Conservation (phyloP, 2,797 vertebrate species). For the Karalla daura region DNA sequence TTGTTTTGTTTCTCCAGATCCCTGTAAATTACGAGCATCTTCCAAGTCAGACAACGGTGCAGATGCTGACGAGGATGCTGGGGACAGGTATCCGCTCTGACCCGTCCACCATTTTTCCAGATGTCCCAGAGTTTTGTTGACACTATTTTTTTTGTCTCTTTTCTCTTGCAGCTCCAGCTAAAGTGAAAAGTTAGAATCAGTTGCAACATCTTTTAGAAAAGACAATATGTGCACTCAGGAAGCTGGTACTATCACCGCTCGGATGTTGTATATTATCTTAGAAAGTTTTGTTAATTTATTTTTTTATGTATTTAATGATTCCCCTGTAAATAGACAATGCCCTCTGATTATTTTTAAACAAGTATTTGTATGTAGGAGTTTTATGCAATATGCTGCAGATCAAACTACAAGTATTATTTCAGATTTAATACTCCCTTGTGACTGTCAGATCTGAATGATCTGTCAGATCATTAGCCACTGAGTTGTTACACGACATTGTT, state of each 20-base stretch:
- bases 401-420: conserved; percentile 5
- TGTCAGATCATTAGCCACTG: not conserved
- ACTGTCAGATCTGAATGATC: too few species aligned
- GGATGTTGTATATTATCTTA: conserved; percentile 34
- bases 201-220: not conserved
- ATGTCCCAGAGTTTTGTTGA: not conserved
- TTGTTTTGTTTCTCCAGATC: conserved; percentile 60
- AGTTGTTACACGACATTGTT: not conserved
- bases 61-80: conserved; percentile 64
- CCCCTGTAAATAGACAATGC: conserved; percentile 57
- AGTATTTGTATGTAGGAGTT: conserved; percentile 21
- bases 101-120: not conserved
- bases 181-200: conserved; percentile 35
- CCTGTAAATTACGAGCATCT: conserved; percentile 64
- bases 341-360: conserved; percentile 23
- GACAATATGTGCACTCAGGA: conserved; percentile 48
- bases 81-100: conserved; percentile 64
- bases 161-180: conserved; percentile 71
- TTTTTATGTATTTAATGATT: conserved; percentile 69
- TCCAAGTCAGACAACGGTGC: conserved; percentile 55
- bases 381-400: conserved; percentile 2
- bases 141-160: not conserved
- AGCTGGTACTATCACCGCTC: not conserved
- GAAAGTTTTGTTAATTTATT: conserved; percentile 76
- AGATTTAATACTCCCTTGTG: not conserved